Conservation (phyloP, 2,888 invertebrate genomes). For the Sinohyriopsis cumingii region DNA sequence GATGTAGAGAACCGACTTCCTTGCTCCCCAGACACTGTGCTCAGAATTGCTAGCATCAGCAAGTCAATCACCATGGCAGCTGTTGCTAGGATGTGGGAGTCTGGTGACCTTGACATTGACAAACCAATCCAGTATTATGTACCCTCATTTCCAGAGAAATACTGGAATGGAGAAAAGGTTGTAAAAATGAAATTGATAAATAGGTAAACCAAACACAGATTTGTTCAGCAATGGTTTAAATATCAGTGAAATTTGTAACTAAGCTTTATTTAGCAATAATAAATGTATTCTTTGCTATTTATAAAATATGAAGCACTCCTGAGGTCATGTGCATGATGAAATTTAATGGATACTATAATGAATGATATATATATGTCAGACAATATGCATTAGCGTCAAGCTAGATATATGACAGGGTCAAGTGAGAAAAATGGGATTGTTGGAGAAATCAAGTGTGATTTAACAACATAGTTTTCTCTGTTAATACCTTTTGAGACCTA, state of each 20-base stretch:
- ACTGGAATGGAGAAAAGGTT: conserved; percentile 73
- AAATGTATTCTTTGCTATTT: background rate
- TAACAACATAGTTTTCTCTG: no score
- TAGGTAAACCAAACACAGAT: no score
- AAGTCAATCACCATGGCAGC: conserved; percentile 76
- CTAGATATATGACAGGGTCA: no score
- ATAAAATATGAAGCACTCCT: background rate
- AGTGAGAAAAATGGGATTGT: no score
- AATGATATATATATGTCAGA: no score
- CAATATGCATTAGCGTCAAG: no score
- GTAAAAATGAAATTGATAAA: background rate
- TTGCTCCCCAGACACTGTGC: conserved; percentile 73
- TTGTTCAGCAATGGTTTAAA: no score
- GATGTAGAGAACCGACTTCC: conserved; percentile 75
- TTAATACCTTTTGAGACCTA: no score
- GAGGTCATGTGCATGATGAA: no score
- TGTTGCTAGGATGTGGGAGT: conserved; percentile 74
- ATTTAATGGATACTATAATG: no score
- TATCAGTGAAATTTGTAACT: background rate
- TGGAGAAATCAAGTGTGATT: no score
- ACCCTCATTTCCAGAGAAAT: conserved; percentile 74
- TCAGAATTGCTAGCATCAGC: conserved; percentile 78
- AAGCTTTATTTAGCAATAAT: background rate
- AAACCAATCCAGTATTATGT: conserved; percentile 75
- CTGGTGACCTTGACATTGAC: conserved; percentile 75